Conservation (phyloP, 2,888 invertebrate species). For the Polia nebulosa region DNA sequence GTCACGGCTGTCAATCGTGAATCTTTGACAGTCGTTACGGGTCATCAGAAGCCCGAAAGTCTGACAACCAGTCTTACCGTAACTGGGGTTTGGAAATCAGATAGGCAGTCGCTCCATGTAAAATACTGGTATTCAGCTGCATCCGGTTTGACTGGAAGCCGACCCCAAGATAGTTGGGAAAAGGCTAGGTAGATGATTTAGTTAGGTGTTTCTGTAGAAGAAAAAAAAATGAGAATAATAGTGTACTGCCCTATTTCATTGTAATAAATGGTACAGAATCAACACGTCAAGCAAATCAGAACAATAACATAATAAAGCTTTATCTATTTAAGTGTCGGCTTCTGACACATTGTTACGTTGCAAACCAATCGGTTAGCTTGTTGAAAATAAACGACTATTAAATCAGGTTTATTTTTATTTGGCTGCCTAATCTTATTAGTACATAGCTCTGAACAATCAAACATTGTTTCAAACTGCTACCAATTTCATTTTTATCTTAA, state of each 20-base stretch:
- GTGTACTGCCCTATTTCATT: neutral
- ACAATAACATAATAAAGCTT: constrained; percentile 27
- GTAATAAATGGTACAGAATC: neutral
- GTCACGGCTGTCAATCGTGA: too few relatives aligned
- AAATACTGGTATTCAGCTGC: too few relatives aligned
- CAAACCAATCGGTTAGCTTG: constrained; percentile 1
- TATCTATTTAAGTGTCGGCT: constrained; percentile 19
- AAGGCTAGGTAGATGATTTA: too few relatives aligned
- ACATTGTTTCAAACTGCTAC: neutral
- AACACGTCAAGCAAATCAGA: constrained; percentile 29
- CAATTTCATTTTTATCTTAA: neutral
- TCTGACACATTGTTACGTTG: constrained; percentile 17
- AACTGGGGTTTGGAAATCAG: too few relatives aligned
- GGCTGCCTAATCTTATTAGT: neutral
- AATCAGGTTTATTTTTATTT: constrained; percentile 6
- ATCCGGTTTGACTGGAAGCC: too few relatives aligned
- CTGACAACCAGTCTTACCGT: too few relatives aligned
- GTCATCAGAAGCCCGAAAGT: too few relatives aligned
- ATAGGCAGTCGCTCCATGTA: too few relatives aligned
- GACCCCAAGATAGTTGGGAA: too few relatives aligned
- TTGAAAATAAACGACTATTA: constrained; percentile 8
- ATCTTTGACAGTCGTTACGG: too few relatives aligned
- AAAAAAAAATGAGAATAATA: too few relatives aligned
- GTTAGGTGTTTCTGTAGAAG: too few relatives aligned
- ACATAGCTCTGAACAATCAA: neutral